These are phyloP conservation scores for Scolopax rusticola DNA, from an alignment of 2,797 vertebrate species.

Conservation along the genomic window DNA sequence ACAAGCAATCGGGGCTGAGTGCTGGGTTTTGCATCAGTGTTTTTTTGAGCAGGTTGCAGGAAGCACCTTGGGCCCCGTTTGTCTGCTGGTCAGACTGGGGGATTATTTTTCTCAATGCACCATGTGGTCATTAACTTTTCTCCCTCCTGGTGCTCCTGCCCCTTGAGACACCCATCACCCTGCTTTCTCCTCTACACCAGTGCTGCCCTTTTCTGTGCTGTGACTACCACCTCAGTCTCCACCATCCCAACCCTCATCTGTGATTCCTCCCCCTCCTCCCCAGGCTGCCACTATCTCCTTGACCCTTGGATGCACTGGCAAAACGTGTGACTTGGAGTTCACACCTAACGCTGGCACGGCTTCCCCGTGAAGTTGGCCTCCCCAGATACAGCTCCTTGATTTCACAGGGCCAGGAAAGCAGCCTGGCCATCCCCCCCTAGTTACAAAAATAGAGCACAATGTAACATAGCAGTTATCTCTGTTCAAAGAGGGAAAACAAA, in stretches of 20 bases:
- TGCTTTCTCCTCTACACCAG: neutral
- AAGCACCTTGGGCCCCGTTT: constrained; percentile 38
- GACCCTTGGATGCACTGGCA: constrained; percentile 16
- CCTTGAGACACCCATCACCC: neutral
- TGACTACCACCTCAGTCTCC: neutral
- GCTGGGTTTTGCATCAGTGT: constrained; percentile 56
- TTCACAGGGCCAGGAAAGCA: neutral
- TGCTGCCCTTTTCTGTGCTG: neutral
- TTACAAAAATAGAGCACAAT: neutral
- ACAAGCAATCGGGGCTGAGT: neutral
- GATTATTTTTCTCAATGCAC: constrained; percentile 16
- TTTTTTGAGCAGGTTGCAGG: constrained; percentile 32
- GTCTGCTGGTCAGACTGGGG: neutral
- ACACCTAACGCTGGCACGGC: neutral
- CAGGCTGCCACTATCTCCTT: neutral
- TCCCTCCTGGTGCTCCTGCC: neutral
- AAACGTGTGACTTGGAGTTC: neutral
- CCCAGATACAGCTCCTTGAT: neutral
- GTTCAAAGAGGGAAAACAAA: neutral
- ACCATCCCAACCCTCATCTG: accelerated
- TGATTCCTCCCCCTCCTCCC: neutral
- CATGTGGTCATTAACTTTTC: neutral
- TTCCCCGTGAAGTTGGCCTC: neutral
- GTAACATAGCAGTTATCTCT: neutral
- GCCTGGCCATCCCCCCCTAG: neutral